Evolutionary conservation across 2,113 vertebrate species (phyloP), one percentile per base, ranked within the genome.

Genomic region (Percina caprodes): DNA sequence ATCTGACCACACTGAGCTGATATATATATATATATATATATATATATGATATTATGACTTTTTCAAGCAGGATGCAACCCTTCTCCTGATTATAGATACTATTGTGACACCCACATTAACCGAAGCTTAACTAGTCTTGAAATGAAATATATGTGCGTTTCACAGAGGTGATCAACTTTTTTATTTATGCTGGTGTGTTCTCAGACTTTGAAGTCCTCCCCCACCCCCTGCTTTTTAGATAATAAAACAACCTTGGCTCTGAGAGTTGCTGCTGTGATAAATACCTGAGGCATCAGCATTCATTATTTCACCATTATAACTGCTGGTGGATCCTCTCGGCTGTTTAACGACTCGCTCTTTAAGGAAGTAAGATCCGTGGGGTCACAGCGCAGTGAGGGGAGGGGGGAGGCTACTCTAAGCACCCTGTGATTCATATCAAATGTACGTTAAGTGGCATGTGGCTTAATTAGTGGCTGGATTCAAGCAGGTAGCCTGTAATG

Each of bases 391-490:
- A 24, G 48, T 66, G 76, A 30, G 60, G 39, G 30, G 45, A 14
- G 65, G 16, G 45, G 12, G 19, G 5, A 42, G 86, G 81, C 66
- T 86, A 73, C 83, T 82, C 62, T 74, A 74, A 90, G 82, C 85
- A 63, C 82, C 76, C 86, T 0, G 75, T 92, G 92, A 92, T 92
- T 93, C 92, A 93, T 90, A 86, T 86, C 86, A 85, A 88, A 85
- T 56, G n/a, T 48, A 63, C 13, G 51, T 69, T 90, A 92, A 92
- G 86, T 91, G 88, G 85, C 84, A 61, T 75, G 83, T 35, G 78
- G 90, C 86, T 88, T 85, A 93, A 93, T 93, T 89, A 91, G 92
- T 79, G 86, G 78, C 92, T 85, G 80, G 62, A 84, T 80, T 86
- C 74, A 76, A 66, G 86, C 84, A 92, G 88, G 88, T 91, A 92